Conservation (phyloP, 1,140 invertebrate species). For the Pteromalus puparum region DNA sequence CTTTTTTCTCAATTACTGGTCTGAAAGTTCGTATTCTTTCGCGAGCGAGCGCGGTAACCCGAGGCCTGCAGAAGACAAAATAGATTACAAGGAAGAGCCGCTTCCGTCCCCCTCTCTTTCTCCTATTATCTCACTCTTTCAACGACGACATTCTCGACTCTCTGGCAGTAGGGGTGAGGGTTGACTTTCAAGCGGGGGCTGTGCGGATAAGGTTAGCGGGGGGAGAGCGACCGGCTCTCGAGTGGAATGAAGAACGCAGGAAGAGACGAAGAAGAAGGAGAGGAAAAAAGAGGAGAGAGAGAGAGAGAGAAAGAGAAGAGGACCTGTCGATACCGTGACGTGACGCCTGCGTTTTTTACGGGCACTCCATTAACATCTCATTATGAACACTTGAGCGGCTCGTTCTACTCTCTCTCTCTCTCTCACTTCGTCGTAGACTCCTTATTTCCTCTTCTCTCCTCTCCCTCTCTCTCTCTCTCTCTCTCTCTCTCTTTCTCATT, state of each 20-base stretch:
- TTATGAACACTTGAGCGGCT: constrained; percentile 69
- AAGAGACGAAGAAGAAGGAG: constrained; percentile 25
- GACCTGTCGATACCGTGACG: constrained; percentile 70
- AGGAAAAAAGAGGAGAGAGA: not conserved
- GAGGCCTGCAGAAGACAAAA: constrained; percentile 59
- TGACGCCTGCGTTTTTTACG: constrained; percentile 66
- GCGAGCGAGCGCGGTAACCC: constrained; percentile 18
- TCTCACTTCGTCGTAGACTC: not conserved
- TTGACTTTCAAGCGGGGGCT: constrained; percentile 39
- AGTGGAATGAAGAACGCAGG: constrained; percentile 6
- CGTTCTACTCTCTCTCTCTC: constrained; percentile 47
- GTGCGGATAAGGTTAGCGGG: constrained; percentile 28
- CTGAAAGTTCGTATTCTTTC: constrained; percentile 29
- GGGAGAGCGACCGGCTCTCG: not conserved
- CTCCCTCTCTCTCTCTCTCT: not conserved
- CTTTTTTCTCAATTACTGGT: constrained; percentile 52
- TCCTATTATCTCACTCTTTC: constrained; percentile 47
- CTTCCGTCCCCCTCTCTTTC: constrained; percentile 33
- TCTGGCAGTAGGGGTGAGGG: not conserved
- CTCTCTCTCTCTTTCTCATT: constrained; percentile 13
- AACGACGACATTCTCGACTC: constrained; percentile 49
- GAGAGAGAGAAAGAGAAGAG: constrained; percentile 41
- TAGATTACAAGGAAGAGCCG: constrained; percentile 58
- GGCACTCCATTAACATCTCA: constrained; percentile 73
- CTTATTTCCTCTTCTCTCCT: not conserved